Base-by-base conservation (phyloP, 2,113 vertebrate genomes). In the Coreoperca whiteheadi region DNA sequence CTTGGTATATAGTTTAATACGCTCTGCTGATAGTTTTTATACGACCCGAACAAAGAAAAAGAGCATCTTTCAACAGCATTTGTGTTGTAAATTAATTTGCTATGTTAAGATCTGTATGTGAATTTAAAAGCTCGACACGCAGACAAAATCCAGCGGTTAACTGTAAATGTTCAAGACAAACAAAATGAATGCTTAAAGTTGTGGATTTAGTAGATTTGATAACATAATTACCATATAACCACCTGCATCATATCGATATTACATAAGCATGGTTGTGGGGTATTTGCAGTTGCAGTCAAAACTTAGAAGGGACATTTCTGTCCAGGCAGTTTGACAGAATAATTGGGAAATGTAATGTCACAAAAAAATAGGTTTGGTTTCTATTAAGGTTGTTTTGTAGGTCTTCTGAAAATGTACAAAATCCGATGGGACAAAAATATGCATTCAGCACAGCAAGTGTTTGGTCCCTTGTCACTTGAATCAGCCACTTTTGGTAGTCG, bases 211-310 rank as follows among this genome's bases (percentile, higher is more conserved):
- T 76, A 43, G 56, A 60, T 53, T 46, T 51, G 9, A 71, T 72
- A 61, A 78, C 9, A 2, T n/a, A 23, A 18, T 57, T 20, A 66
- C 9, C 77, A 51, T 73, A 25, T 74, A 81, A 74, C 56, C 8
- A 28, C 23, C 23, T 79, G 59, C 65, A 75, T 84, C 46, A 56
- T 77, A 25, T 66, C 43, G 28, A 79, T 64, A 53, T 70, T n/a
- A 15, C 23, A 9, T 5, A 0, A 59, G 65, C 65, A 18, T 53
- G 64, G 59, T 6, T 77, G 57, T 39, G 23, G 73, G 46, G 28
- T 37, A 1, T 57, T 66, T 51, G 37, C 46, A 51, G 71, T 9
- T 21, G 32, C 25, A 30, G 32, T 32, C 12, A 21, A 15, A 30
- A n/a, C 23, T 8, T 32, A 25, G 23, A 10, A 48, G 6, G 25